Base-by-base conservation (phyloP, 1,140 invertebrate genomes). In the Hycleus cichorii region DNA sequence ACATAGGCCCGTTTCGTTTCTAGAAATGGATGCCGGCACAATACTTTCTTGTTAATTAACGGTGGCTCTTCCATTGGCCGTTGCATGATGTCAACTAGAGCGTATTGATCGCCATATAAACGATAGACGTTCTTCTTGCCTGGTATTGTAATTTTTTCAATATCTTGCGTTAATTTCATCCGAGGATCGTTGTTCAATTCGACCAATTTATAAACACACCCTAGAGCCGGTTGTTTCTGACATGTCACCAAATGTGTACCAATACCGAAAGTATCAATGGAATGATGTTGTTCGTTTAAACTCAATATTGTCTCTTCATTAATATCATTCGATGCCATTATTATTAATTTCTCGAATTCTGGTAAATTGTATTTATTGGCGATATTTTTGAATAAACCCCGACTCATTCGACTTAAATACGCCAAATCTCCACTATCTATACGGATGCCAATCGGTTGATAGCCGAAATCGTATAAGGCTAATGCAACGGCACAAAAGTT, bases 251-350 rank as follows among this genome's bases (percentile, higher is more conserved):
- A 50, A 63, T 72, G 70, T 18, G 89, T 92, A 58, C 95, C 95
- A 69, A 98, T 96, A 18, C 94, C 95, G 77, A 96, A 97, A 63
- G 90, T 90, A 77, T 97, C 88, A 54, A 99, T 98, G 70, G 90
- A 87, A 74, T 97, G 95, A 25, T 90, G 91, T 79, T 99, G 96
- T 72, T 98, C 95, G 74, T 98, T 98, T 47, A 99, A 76, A 69
- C 95, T 97, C 58, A 95, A 81, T 71, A 99, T 98, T 3, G 95
- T 99, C 63, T 99, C 96, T 78, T 99, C 97, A 69, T 99, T 99
- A 40, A 99, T 98, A 72, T 99, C 96, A 77, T 99, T 99, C 12
- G 95, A 98, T 1, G 95, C 96, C 43, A 98, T 91, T 69, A 99
- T 98, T 1, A 81, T 89, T 55, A 98, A 74, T 46, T 87, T 79